phyloP scores from a whole-genome alignment of 37 sponge, comb jelly and placozoan species.

The Haliclona indistincta region DNA sequence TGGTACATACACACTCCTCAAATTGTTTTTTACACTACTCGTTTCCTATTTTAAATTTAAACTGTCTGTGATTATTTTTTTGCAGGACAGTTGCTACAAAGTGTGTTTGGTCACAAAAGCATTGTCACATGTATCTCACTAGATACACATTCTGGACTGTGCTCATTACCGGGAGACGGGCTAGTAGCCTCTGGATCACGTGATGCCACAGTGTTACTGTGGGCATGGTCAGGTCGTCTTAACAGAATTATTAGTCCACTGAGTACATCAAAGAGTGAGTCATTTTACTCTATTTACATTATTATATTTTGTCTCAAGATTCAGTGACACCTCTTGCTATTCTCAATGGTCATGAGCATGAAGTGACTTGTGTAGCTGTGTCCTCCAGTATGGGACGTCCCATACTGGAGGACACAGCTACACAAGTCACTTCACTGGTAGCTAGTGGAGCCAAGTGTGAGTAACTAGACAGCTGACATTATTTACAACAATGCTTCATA shows the following conservation, averaged over 20 bases:
- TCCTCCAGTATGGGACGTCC: conserved; percentile 75
- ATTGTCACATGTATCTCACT: conserved; percentile 75
- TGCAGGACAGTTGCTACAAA: conserved; percentile 67
- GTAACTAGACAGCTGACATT: neutral
- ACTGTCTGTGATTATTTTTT: neutral
- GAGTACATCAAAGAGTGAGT: neutral
- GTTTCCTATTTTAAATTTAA: neutral
- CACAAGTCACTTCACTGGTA: conserved; percentile 73
- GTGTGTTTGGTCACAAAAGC: conserved; percentile 83
- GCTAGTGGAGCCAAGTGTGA: conserved; percentile 81
- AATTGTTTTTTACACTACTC: neutral
- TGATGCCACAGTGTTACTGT: conserved; percentile 88
- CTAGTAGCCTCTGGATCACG: conserved; percentile 81
- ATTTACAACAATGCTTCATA: neutral
- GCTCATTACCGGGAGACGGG: conserved; percentile 39
- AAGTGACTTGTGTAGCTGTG: conserved; percentile 68
- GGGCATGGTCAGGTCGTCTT: conserved; percentile 73
- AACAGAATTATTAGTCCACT: conserved; percentile 37
- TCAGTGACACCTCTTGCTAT: conserved; percentile 63
- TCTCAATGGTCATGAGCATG: conserved; percentile 79
- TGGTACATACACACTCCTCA: conserved; percentile 11
- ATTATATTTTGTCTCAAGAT: neutral
- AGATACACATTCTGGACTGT: conserved; percentile 48
- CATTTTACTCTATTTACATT: neutral
- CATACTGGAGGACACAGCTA: conserved; percentile 58